phyloP scores from a whole-genome alignment of 1,140 invertebrate species.

The Cylas formicarius region DNA sequence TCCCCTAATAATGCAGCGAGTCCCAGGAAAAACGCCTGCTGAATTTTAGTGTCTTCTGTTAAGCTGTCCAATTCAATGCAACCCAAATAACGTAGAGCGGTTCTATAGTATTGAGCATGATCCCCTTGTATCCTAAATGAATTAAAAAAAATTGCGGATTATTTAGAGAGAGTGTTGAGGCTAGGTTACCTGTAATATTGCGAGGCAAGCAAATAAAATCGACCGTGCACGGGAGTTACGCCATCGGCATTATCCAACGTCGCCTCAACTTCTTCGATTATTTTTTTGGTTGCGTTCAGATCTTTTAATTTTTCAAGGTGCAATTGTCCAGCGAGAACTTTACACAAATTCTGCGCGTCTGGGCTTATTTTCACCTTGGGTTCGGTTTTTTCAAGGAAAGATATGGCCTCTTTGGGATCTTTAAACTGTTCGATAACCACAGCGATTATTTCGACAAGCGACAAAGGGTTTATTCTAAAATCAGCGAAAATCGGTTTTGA shows the following conservation, averaged over 20 bases:
- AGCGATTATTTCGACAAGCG: conserved; percentile 81
- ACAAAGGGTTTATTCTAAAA: conserved; percentile 86
- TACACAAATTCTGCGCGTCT: conserved; percentile 79
- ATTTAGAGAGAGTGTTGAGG: not conserved
- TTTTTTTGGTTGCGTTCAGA: conserved; percentile 73
- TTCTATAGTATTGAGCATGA: conserved; percentile 89
- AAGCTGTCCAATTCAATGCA: conserved; percentile 74
- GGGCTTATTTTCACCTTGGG: conserved; percentile 81
- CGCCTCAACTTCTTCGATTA: conserved; percentile 84
- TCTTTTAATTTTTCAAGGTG: conserved; percentile 75
- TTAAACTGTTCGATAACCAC: conserved; percentile 72
- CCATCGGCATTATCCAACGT: conserved; percentile 85
- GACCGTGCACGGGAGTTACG: conserved; percentile 85
- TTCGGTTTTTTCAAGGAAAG: conserved; percentile 80
- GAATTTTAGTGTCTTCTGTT: conserved; percentile 60
- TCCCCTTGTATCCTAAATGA: conserved; percentile 66
- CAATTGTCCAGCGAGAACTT: conserved; percentile 79
- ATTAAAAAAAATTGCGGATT: conserved; percentile 6
- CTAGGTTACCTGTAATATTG: conserved; percentile 72
- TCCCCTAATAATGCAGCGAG: conserved; percentile 91
- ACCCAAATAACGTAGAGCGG: conserved; percentile 90
- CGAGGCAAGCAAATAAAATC: conserved; percentile 91
- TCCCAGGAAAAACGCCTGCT: conserved; percentile 85
- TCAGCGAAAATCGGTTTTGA: conserved; percentile 15
- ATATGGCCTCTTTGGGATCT: conserved; percentile 73